Conservation (phyloP, 2,888 invertebrate species). For the Cactoblastis cactorum region DNA sequence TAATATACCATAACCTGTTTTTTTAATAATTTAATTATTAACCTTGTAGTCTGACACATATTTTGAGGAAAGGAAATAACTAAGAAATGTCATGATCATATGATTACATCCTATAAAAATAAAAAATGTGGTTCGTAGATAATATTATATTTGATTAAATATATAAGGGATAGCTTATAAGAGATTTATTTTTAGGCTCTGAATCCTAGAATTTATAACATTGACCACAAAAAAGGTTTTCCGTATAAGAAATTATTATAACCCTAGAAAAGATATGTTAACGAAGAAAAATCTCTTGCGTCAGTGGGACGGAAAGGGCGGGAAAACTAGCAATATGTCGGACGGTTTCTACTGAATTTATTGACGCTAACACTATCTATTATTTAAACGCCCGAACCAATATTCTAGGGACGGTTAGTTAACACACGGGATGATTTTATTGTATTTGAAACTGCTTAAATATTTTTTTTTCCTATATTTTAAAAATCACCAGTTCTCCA, state of each 20-base stretch:
- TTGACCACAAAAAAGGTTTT: neutral
- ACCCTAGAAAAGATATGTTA: too few species aligned
- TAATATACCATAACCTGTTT: slow-evolving; percentile 8
- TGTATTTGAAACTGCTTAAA: neutral
- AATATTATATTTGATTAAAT: too few species aligned
- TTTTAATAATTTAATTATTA: slow-evolving; percentile 11
- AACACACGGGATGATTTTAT: neutral
- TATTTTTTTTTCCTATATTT: too few species aligned
- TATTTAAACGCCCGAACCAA: slow-evolving; percentile 13
- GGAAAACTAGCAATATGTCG: slow-evolving; percentile 7
- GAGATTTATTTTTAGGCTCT: too few species aligned
- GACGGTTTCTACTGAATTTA: slow-evolving; percentile 1
- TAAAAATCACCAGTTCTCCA: too few species aligned
- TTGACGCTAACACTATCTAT: slow-evolving; percentile 9
- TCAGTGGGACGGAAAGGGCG: neutral
- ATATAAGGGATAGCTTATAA: too few species aligned
- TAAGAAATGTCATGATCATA: neutral
- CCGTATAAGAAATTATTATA: too few species aligned
- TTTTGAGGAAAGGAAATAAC: neutral
- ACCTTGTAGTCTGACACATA: slow-evolving; percentile 7
- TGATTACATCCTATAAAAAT: too few species aligned
- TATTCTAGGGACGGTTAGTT: slow-evolving; percentile 6
- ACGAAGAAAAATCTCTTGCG: neutral
- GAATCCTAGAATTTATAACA: too few species aligned
- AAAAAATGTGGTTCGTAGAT: too few species aligned